These are phyloP conservation scores for Turritopsis dohrnii DNA, from an alignment of 30 jellyfish, hydroid and myxozoan genomes.

Conservation along the genomic window DNA sequence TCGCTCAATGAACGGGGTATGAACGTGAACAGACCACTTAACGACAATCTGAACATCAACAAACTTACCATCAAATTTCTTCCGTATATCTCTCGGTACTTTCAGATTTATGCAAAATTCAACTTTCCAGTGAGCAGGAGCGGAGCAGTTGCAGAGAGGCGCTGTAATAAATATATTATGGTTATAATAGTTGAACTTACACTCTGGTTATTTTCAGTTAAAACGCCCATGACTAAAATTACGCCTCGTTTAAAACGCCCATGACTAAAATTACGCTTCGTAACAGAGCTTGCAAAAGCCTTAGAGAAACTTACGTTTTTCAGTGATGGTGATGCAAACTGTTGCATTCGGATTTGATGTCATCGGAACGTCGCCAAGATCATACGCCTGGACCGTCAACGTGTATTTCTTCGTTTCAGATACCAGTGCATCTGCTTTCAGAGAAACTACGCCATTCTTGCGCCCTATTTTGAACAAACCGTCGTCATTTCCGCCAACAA, in stretches of 20 bases:
- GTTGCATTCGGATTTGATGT: constrained; percentile 4
- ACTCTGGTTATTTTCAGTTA: too few relatives aligned
- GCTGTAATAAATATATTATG: neutral
- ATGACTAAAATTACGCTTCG: neutral
- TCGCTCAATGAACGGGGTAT: too few relatives aligned
- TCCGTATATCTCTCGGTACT: neutral
- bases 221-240: too few relatives aligned
- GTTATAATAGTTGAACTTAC: too few relatives aligned
- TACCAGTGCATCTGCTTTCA: neutral
- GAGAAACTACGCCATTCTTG: neutral
- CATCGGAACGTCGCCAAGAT: constrained; percentile 41
- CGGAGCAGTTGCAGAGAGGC: neutral
- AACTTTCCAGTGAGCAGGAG: neutral
- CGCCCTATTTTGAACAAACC: constrained; percentile 35
- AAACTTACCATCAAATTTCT: neutral
- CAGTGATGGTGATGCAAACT: neutral
- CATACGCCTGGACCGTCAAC: constrained; percentile 52
- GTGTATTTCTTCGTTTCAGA: neutral
- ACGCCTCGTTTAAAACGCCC: too few relatives aligned
- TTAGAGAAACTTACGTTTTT: neutral
- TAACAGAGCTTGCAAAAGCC: neutral
- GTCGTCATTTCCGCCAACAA: constrained; percentile 49
- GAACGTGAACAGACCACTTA: too few relatives aligned
- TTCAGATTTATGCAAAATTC: neutral
- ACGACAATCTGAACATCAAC: too few relatives aligned